Percentiles rank a stretch among this genome's conserved stretches.
Conservation (phyloP, 2,797 vertebrate genomes). For the Falco rusticolus region DNA sequence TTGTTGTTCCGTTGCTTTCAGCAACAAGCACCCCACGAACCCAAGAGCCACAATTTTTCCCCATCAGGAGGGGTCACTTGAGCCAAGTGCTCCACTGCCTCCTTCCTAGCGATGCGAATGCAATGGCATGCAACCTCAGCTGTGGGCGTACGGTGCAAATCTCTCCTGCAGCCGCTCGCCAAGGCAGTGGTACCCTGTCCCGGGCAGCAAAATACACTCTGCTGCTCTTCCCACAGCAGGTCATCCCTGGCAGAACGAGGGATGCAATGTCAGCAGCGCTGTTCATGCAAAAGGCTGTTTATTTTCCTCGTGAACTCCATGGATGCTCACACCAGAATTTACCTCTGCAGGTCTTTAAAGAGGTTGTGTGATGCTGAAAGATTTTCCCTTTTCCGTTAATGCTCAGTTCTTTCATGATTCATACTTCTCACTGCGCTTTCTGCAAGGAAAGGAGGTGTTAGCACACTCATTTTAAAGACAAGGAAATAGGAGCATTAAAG, state of each 20-base stretch:
- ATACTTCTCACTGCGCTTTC: background rate
- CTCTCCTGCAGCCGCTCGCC: background rate
- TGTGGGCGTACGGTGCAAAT: accelerated
- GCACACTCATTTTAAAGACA: background rate
- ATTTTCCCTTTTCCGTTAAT: background rate
- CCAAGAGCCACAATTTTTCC: background rate
- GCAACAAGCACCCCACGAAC: background rate
- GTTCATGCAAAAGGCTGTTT: background rate
- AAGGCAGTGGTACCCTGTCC: background rate
- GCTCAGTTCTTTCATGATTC: background rate
- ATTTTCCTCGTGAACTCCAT: background rate
- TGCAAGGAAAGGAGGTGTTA: background rate
- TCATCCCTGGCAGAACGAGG: background rate
- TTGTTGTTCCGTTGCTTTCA: background rate
- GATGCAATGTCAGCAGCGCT: accelerated
- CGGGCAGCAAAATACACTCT: background rate
- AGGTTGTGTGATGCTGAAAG: background rate
- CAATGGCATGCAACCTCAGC: accelerated
- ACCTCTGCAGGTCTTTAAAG: background rate
- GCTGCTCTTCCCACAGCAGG: accelerated
- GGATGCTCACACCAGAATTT: background rate
- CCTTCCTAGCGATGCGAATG: background rate
- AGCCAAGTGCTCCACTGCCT: background rate
- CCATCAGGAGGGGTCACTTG: background rate
- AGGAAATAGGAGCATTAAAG: background rate